phyloP scores from a whole-genome alignment of 2,113 vertebrate species.

The Callithrix jacchus region DNA sequence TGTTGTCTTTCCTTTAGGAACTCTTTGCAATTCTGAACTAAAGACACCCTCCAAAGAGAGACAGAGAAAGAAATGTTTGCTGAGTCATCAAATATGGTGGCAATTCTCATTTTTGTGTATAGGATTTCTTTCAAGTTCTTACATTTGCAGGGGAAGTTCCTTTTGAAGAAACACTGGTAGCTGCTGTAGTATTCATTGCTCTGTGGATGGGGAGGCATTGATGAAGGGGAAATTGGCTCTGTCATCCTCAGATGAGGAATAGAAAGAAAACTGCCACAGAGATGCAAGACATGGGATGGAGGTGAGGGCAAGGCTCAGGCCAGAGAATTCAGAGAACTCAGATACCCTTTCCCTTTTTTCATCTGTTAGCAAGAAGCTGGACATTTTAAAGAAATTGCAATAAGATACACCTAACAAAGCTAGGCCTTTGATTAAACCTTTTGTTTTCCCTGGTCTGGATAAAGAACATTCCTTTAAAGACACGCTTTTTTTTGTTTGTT shows the following conservation, averaged over 20 bases:
- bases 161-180: background rate
- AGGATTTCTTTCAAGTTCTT: background rate
- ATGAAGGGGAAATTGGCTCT: accelerated
- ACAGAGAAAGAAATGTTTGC: background rate
- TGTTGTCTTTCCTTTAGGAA: background rate
- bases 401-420: background rate
- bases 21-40: background rate
- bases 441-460: background rate
- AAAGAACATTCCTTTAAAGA: background rate
- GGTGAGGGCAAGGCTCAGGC: background rate
- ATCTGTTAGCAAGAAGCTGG: background rate
- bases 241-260: too few species aligned
- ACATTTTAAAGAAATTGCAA: background rate
- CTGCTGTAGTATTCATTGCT: accelerated
- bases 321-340: background rate
- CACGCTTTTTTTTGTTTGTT: too few species aligned
- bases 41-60: background rate
- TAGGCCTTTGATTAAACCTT: background rate
- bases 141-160: background rate
- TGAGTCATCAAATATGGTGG: background rate
- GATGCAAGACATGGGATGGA: background rate
- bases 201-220: background rate
- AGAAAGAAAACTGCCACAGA: background rate
- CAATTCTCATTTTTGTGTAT: background rate
- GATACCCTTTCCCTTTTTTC: background rate